phyloP scores from a whole-genome alignment of 2,113 vertebrate genomes.

The Rhea pennata region DNA sequence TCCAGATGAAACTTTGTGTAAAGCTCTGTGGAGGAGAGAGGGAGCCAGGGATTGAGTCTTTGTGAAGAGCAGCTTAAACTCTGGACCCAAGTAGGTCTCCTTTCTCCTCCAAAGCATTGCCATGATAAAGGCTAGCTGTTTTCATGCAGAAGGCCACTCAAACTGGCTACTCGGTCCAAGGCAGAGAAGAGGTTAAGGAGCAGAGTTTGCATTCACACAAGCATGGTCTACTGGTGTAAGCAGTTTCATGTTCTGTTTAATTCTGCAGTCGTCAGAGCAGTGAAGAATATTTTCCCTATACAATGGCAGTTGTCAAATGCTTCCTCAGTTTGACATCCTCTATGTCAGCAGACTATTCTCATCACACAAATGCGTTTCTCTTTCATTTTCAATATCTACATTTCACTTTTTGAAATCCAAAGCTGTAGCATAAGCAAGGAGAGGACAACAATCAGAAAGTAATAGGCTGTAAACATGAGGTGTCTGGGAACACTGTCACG shows the following conservation, averaged over 20 bases:
- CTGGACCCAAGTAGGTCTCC: neutral
- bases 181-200: neutral
- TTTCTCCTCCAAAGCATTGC: neutral
- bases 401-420: neutral
- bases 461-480: neutral
- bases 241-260: neutral
- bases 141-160: neutral
- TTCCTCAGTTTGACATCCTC: constrained; percentile 17
- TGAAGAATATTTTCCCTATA: constrained; percentile 10
- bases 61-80: neutral
- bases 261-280: neutral
- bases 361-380: neutral
- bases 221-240: neutral
- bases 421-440: neutral
- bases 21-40: neutral
- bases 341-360: neutral
- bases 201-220: neutral
- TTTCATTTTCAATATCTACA: neutral
- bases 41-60: neutral
- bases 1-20: neutral
- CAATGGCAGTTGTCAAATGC: neutral
- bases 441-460: neutral
- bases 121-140: neutral
- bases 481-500: neutral
- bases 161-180: neutral